These are phyloP conservation scores for Colletes latitarsis DNA, from an alignment of 1,140 invertebrate species.

Conservation along the genomic window DNA sequence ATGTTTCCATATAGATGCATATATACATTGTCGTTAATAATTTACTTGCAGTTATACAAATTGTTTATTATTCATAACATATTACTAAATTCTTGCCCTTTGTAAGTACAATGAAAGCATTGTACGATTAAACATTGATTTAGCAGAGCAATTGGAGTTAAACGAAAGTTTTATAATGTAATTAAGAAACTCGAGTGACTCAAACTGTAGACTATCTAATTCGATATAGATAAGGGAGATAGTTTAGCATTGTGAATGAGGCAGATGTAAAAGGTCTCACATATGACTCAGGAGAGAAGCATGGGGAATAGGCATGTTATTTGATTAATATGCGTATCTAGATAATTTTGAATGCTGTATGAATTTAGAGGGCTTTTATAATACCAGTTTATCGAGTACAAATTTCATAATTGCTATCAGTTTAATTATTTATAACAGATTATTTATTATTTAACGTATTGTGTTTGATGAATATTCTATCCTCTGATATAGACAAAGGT, in stretches of 20 bases:
- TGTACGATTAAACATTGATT: too few species aligned
- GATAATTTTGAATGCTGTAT: neutral
- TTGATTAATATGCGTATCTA: slow-evolving; percentile 3
- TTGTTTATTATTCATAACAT: too few species aligned
- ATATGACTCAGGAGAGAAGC: slow-evolving; percentile 49
- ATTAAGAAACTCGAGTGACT: neutral
- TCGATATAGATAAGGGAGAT: neutral
- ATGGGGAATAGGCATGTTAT: neutral
- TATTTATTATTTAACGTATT: slow-evolving; percentile 8
- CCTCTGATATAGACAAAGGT: slow-evolving; percentile 58
- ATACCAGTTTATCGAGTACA: neutral
- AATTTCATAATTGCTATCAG: neutral
- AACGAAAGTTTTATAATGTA: neutral
- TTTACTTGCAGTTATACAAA: too few species aligned
- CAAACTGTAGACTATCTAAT: neutral
- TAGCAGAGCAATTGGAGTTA: too few species aligned
- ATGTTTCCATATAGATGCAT: neutral
- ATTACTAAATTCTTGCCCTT: too few species aligned
- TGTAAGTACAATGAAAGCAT: too few species aligned
- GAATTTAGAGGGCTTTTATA: neutral
- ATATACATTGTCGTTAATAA: neutral
- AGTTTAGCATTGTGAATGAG: slow-evolving; percentile 11
- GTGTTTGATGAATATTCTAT: neutral
- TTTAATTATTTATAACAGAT: neutral
- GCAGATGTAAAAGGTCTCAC: slow-evolving; percentile 41